Evolutionary conservation across 1,140 invertebrate species (phyloP).

Genomic region (Pachypsylla venusta): DNA sequence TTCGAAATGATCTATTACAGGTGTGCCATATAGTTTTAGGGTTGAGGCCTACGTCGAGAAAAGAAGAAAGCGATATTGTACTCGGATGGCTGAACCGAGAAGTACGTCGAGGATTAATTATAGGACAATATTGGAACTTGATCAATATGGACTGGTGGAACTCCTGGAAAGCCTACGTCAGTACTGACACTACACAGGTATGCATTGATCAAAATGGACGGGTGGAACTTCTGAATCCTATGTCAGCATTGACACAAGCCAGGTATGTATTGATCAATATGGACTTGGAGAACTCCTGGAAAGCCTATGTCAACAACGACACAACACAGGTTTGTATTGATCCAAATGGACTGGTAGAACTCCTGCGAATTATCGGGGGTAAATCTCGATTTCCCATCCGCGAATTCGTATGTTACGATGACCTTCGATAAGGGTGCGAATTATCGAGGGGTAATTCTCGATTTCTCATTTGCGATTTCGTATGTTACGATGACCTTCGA

Average conservation of each 20-base stretch:
- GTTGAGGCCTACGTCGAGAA: slow-evolving; percentile 54
- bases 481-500: too few relatives aligned
- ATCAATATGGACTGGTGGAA: slow-evolving; percentile 71
- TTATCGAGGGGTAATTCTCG: too few relatives aligned
- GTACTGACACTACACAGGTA: slow-evolving; percentile 21
- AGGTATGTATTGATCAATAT: not conserved
- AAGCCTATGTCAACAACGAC: not conserved
- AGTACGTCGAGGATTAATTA: slow-evolving; percentile 46
- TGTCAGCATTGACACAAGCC: not conserved
- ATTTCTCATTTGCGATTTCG: too few relatives aligned
- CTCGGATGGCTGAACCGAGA: slow-evolving; percentile 62
- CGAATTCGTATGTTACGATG: too few relatives aligned
- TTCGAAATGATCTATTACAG: too few relatives aligned
- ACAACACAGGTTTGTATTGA: not conserved
- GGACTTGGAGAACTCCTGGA: not conserved
- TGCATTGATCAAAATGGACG: not conserved
- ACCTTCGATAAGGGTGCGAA: too few relatives aligned
- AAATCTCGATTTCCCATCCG: too few relatives aligned
- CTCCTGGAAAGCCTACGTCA: slow-evolving; percentile 57
- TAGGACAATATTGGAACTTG: slow-evolving; percentile 77
- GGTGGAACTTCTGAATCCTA: not conserved
- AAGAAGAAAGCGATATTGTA: slow-evolving; percentile 68
- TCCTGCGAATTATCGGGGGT: too few relatives aligned
- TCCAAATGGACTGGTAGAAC: not conserved
- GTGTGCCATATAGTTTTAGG: slow-evolving; percentile 79